Evolutionary conservation across 2,113 vertebrate genomes (phyloP), one percentile per base, ranked within the genome.

Genomic region (Alosa alosa): DNA sequence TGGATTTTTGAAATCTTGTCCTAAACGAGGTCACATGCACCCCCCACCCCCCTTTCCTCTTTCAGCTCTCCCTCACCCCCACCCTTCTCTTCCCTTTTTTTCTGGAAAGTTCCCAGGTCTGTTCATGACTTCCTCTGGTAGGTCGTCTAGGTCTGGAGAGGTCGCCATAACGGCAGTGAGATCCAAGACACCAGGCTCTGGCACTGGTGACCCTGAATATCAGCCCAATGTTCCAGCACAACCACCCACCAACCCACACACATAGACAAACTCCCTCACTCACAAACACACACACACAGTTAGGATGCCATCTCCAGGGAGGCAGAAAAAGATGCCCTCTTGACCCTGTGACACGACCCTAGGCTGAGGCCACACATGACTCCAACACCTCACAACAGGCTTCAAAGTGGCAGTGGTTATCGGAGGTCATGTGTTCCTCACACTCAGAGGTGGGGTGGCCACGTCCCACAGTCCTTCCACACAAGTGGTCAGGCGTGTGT

Each of bases 1-100:
- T 88, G 94, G 94, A 95, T 95, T 95, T 94, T 88, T 88, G 88
- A 93, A 95, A 94, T 93, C 93, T 90, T 89, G 87, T 91, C 87
- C 86, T 91, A 93, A 91, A 88, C 86, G 90, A 93, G 94, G 94
- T 96, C 95, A 95, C 94, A 94, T 95, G 95, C 4, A 4, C 31
- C 72, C 25, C 1, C 36, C 4, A 11, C 72, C 31, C 72, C 13
- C 25, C 10, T 8, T 10, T 10, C n/a, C 25, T 31, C 31, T 31
- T 31, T 31, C 31, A 31, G 31, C 6, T 6, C 25, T 10, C 60
- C 9, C 20, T 2, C 91, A 93, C 92, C 83, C 82, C n/a, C 84
- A 9, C 6, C 88, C 86, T 75, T 84, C n/a, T 44, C n/a, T 68
- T 60, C 89, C 87, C 81, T 86, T 60, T 83, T 78, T 78, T 83